phyloP scores from a whole-genome alignment of 2,113 vertebrate genomes.

The Macrotus californicus region DNA sequence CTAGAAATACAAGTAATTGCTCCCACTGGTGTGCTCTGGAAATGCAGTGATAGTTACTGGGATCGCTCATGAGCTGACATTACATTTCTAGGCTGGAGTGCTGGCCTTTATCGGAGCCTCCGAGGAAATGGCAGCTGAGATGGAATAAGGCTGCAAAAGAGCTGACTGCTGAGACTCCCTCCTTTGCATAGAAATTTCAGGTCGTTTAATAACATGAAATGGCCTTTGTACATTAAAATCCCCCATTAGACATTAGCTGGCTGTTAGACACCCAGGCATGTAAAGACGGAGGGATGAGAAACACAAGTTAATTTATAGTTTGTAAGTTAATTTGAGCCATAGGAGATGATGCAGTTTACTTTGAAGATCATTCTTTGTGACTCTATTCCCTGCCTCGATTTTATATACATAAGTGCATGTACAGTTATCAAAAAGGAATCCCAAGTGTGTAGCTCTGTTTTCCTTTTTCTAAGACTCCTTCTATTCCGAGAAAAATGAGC shows the following conservation, averaged over 20 bases:
- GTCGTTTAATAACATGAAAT: background rate
- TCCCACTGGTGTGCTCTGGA: background rate
- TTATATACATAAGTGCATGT: background rate
- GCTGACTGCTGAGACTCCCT: background rate
- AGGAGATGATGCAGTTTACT: background rate
- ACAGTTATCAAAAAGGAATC: background rate
- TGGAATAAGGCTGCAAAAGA: background rate
- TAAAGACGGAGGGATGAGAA: background rate
- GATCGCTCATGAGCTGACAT: background rate
- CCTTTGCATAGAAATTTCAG: conserved; percentile 10
- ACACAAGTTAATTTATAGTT: background rate
- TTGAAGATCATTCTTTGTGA: background rate
- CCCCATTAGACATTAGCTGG: background rate
- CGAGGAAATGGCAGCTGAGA: background rate
- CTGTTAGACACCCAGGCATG: background rate
- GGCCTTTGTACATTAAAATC: background rate
- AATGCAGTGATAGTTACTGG: background rate
- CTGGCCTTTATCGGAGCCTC: background rate
- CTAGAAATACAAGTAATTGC: conserved; percentile 21
- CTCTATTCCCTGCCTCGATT: background rate
- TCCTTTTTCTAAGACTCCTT: background rate
- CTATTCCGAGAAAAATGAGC: background rate
- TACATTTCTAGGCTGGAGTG: background rate
- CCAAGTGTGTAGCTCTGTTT: background rate
- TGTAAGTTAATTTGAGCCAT: background rate